Percentiles rank a stretch among this genome's conserved stretches.
phyloP scores from a whole-genome alignment of 2,797 vertebrate genomes.

The Enteromius paludinosus region DNA sequence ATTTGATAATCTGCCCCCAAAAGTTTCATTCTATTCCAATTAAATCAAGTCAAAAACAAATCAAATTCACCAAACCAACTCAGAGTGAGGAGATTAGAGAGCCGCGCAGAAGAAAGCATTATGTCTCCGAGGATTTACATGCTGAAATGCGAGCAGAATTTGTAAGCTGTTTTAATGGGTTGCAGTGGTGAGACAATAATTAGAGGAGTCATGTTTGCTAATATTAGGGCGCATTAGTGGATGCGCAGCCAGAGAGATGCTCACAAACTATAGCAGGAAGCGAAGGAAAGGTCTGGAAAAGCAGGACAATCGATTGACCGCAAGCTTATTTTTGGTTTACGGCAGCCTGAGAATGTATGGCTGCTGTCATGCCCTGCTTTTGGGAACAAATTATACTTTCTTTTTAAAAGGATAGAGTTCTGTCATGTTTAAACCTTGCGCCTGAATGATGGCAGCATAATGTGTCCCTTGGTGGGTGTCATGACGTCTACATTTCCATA shows the following conservation, averaged over 20 bases:
- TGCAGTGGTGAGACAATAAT: conserved; percentile 29
- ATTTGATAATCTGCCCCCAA: conserved; percentile 34
- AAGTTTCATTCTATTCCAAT: conserved; percentile 47
- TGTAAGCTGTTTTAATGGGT: conserved; percentile 33
- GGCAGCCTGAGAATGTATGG: conserved; percentile 5
- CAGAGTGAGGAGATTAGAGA: conserved; percentile 39
- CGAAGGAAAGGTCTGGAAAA: background rate
- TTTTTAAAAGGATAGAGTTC: conserved; percentile 6
- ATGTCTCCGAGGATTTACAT: conserved; percentile 36
- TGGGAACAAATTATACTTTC: conserved; percentile 8
- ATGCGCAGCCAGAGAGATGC: background rate
- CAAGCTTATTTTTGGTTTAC: conserved; percentile 32
- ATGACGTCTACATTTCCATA: conserved; percentile 70
- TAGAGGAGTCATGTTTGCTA: conserved; percentile 25
- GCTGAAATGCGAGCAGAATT: conserved; percentile 25
- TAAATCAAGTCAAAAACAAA: conserved; percentile 60
- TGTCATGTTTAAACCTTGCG: conserved; percentile 42
- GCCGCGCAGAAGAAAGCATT: background rate
- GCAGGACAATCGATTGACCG: conserved; percentile 35
- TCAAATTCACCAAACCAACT: conserved; percentile 36
- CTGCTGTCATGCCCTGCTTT: conserved; percentile 14
- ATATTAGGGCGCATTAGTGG: conserved; percentile 15
- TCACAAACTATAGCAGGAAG: background rate
- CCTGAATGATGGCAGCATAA: conserved; percentile 62
- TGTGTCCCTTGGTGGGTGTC: conserved; percentile 63